Evolutionary conservation across 2,888 invertebrate species (phyloP).

Genomic region (Galerucella calmariensis): DNA sequence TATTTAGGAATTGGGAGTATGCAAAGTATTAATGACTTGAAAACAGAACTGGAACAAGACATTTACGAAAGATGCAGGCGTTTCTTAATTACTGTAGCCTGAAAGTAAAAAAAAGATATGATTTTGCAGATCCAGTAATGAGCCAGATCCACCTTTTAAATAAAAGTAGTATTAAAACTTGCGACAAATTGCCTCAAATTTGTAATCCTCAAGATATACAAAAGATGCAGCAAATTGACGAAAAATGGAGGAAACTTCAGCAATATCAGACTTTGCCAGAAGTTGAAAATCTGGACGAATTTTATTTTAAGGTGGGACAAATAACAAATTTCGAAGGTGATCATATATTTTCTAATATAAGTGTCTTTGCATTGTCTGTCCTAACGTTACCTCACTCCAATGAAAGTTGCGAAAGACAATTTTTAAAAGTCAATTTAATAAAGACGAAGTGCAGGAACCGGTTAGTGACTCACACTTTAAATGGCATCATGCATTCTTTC

Average conservation of each 20-base stretch:
- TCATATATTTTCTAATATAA: not conserved
- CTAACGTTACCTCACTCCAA: not conserved
- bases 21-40: not conserved
- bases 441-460: too few species aligned
- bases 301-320: not conserved
- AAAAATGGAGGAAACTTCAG: not conserved
- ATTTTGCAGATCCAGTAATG: not conserved
- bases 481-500: not conserved
- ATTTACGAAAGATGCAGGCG: not conserved
- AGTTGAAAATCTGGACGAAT: not conserved
- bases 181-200: too few species aligned
- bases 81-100: too few species aligned
- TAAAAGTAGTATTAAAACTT: not conserved
- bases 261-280: not conserved
- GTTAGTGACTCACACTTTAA: not conserved
- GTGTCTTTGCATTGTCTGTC: not conserved
- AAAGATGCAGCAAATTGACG: too few species aligned
- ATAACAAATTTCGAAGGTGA: not conserved
- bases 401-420: not conserved
- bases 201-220: too few species aligned
- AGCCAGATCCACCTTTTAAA: not conserved
- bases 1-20: not conserved
- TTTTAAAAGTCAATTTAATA: too few species aligned
- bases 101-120: not conserved
- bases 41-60: not conserved